Evolutionary conservation across 2,113 vertebrate genomes (phyloP), one percentile per base, ranked within the genome.

Genomic region (Jacana jacana): DNA sequence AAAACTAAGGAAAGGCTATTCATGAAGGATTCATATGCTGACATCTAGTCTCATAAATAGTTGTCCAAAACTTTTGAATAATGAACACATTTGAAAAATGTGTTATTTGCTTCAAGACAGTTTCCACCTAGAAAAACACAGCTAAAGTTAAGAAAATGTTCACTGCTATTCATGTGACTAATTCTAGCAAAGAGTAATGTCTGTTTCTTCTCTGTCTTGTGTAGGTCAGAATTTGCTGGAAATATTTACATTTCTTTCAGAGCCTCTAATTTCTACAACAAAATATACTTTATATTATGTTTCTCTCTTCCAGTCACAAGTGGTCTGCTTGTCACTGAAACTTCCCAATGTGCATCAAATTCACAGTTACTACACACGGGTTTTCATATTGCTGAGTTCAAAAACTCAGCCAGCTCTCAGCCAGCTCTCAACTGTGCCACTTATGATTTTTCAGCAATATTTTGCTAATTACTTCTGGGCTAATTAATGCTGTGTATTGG

Each of bases 381-480:
- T 31, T 90, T 91, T 88, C 71, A 68, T 44, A 63, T 68, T 64
- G 68, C 68, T 5, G 55, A 93, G 88, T 86, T 94, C 85, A 95
- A 94, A 91, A 69, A 25, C 51, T 64, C 76, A 55, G 25, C 60
- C 79, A 83, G 87, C 30, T 68, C 51, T 64, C 76, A 55, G 25
- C 60, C 79, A 83, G 87, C 30, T 68, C 71, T 90, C 85, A 66
- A 31, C 9, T 0, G 1, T 44, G 37, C 35, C 44, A 64, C 39
- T 91, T 77, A 42, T 1, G 17, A 44, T 40, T 86, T 89, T 96
- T 93, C 20, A 88, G 68, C 68, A 96, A 88, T 86, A 91, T 88
- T 96, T 96, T 52, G 23, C 51, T 95, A 95, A 95, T 95, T 93
- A 86, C 42, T 83, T 91, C 60, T 80, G 37, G 65, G 64, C 85